phyloP scores from a whole-genome alignment of 2,113 vertebrate species.

The Sturnus vulgaris region DNA sequence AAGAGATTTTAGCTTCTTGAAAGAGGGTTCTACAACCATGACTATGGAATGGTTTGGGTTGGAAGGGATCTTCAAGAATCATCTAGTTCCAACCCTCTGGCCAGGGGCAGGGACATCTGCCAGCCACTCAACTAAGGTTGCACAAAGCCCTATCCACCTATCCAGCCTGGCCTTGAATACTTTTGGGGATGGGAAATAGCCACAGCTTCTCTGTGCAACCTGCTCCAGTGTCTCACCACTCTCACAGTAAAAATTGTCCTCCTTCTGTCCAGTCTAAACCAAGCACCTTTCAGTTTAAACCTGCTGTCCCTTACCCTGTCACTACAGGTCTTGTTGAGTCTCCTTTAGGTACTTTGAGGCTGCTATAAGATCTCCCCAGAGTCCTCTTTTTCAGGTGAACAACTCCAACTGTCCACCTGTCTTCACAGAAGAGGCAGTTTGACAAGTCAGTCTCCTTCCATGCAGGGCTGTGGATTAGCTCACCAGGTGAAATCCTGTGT shows the following conservation, averaged over 20 bases:
- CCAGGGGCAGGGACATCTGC: not conserved
- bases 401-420: not conserved
- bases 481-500: not conserved
- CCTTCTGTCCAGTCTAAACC: not conserved
- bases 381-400: not conserved
- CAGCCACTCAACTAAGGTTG: not conserved
- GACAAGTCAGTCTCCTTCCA: not conserved
- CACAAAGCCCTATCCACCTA: not conserved
- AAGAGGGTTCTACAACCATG: not conserved
- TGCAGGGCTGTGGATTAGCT: not conserved
- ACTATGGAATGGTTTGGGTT: not conserved
- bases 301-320: not conserved
- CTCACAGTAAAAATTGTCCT: not conserved
- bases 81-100: not conserved
- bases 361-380: accelerated
- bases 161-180: not conserved
- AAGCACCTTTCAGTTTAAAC: not conserved
- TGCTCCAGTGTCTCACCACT: not conserved
- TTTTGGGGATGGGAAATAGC: no score
- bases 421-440: accelerated
- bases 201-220: not conserved
- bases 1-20: not conserved
- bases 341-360: not conserved
- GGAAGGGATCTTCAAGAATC: not conserved
- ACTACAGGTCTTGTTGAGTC: not conserved